phyloP scores from a whole-genome alignment of 2,888 invertebrate species.

The Drosophila macrospina region DNA sequence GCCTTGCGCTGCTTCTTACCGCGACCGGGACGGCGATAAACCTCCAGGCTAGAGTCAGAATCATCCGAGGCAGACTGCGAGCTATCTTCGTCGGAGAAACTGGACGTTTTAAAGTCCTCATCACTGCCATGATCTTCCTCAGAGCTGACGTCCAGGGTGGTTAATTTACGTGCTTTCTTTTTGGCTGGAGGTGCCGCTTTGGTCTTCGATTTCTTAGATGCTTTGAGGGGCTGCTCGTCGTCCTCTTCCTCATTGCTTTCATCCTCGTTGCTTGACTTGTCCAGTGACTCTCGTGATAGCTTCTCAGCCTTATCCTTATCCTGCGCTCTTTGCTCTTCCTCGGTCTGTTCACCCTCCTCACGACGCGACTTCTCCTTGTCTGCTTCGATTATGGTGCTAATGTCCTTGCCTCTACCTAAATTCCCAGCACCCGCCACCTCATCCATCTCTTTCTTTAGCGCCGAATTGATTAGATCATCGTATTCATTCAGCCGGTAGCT shows the following conservation, averaged over 20 bases:
- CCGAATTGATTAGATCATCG: conserved; percentile 97
- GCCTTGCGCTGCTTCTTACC: conserved; percentile 86
- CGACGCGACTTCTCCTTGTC: conserved; percentile 88
- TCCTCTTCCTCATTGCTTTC: conserved; percentile 77
- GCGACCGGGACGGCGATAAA: conserved; percentile 85
- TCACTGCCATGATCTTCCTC: conserved; percentile 93
- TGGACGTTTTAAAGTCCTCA: conserved; percentile 94
- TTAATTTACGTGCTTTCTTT: conserved; percentile 91
- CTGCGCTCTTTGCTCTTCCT: conserved; percentile 61
- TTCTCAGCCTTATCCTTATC: conserved; percentile 2
- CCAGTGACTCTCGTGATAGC: neutral
- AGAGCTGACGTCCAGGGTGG: conserved; percentile 92
- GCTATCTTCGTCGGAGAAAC: conserved; percentile 86
- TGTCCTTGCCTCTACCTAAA: conserved; percentile 95
- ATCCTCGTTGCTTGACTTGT: conserved; percentile 51
- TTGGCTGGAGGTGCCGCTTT: conserved; percentile 75
- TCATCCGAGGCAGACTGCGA: conserved; percentile 87
- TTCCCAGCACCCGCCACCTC: conserved; percentile 92
- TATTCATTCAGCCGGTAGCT: conserved; percentile 96
- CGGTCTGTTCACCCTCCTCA: conserved; percentile 65
- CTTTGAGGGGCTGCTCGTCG: conserved; percentile 81
- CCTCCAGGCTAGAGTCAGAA: conserved; percentile 86
- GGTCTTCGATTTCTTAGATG: conserved; percentile 62
- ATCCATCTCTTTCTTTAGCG: conserved; percentile 91
- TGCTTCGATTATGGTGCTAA: conserved; percentile 94